Evolutionary conservation across 2,888 invertebrate species (phyloP).

Genomic region (Branchellion lobata): DNA sequence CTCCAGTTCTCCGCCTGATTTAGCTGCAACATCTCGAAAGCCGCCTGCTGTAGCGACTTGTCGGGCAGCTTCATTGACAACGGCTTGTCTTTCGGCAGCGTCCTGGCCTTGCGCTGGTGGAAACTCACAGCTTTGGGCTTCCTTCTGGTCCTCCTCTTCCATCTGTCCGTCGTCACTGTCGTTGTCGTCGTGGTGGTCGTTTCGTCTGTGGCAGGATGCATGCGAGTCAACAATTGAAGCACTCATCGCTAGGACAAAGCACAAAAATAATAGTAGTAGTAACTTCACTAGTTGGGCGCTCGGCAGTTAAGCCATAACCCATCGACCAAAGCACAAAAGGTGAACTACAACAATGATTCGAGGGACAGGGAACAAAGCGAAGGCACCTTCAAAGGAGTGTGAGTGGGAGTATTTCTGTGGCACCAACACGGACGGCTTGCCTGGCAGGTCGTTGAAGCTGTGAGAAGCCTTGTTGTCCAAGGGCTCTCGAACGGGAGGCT

Average conservation of each 20-base stretch:
- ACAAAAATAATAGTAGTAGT: too few relatives aligned
- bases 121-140: slow-evolving; percentile 32
- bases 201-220: slow-evolving; percentile 5
- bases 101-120: background rate
- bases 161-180: slow-evolving; percentile 14
- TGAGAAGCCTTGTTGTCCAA: background rate
- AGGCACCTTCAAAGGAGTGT: slow-evolving; percentile 1
- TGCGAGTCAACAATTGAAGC: too few relatives aligned
- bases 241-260: too few relatives aligned
- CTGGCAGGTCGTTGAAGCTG: slow-evolving; percentile 22
- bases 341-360: too few relatives aligned
- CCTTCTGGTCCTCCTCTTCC: slow-evolving; percentile 38
- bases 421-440: background rate
- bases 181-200: slow-evolving; percentile 26
- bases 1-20: slow-evolving; percentile 26
- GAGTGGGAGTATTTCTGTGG: slow-evolving; percentile 8
- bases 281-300: too few relatives aligned
- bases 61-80: slow-evolving; percentile 24
- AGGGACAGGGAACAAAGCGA: too few relatives aligned
- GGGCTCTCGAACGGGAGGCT: background rate
- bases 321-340: too few relatives aligned
- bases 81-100: slow-evolving; percentile 3
- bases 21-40: slow-evolving; percentile 39
- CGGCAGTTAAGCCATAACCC: too few relatives aligned
- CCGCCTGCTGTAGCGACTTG: slow-evolving; percentile 42